Base-by-base conservation (phyloP, 2,797 vertebrate species). In the Bovichtus diacanthus region DNA sequence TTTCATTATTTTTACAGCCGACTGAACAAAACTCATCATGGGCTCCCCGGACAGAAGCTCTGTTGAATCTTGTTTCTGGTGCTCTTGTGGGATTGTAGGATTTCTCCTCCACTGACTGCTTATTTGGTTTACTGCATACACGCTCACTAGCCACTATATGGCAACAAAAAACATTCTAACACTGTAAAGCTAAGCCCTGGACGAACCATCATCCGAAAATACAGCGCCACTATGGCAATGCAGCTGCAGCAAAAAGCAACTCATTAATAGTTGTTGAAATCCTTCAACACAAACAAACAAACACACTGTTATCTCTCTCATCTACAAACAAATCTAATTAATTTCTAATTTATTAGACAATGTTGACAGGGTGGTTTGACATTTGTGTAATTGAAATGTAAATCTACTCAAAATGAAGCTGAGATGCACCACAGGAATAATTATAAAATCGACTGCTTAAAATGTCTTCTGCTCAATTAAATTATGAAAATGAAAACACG, bases 1-100 rank as follows among this genome's bases (percentile, higher is more conserved):
- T 63, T 47, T 51, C 34, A 46, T 63, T 31, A 18, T 29, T 74
- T 84, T 70, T 25, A 62, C 43, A 73, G 59, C 27, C 44, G 66
- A 71, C 53, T 75, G 63, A 77, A 51, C 54, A 58, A 63, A 53
- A 60, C 5, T 59, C 49, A 65, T 53, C 19, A 53, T 6, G 2
- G 39, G 6, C n/a, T 31, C 19, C 25, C 6, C 1, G 0, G 34
- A 19, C 4, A 38, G 38, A 50, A 53, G 69, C 49, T 72, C 29
- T 34, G 34, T 1, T 67, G 36, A 56, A 44, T 59, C 46, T 73
- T 0, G 6, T 51, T 27, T 53, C 49, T 51, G n/a, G 27, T 36
- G 54, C 12, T 73, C 21, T 25, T 50, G 9, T 10, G n/a, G 21
- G 29, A 21, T 16, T 27, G 15, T 10, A 36, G 56, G 11, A 39